A percentile compares a stretch with the other conserved stretches of the same genome.
Evolutionary conservation across 1,140 invertebrate genomes (phyloP).

Genomic region (Drosophila pseudoananassae): DNA sequence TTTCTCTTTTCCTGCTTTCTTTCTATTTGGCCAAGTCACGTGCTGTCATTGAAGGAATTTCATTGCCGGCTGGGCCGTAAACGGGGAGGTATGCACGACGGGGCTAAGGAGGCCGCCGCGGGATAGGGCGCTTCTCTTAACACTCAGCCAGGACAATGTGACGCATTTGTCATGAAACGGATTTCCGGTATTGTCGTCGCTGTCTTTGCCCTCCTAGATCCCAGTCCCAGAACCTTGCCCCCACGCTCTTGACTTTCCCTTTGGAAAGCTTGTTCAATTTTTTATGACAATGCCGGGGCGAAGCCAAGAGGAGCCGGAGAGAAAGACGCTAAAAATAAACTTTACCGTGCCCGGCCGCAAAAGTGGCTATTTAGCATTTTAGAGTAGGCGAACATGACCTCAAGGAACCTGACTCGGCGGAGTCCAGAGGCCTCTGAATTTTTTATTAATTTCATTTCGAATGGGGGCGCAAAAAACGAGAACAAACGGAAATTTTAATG

Average conservation of each 20-base stretch:
- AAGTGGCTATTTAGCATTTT: constrained; percentile 83
- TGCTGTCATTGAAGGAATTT: constrained; percentile 81
- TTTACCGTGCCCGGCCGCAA: constrained; percentile 66
- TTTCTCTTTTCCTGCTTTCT: constrained; percentile 2
- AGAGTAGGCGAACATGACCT: constrained; percentile 66
- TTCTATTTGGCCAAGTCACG: constrained; percentile 53
- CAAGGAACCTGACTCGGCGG: constrained; percentile 28
- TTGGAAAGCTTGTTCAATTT: constrained; percentile 74
- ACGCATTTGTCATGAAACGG: constrained; percentile 81
- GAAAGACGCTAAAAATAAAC: constrained; percentile 28
- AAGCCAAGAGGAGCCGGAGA: constrained; percentile 6
- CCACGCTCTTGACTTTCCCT: constrained; percentile 62
- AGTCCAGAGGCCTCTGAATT: constrained; percentile 50
- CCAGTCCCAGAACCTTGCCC: constrained; percentile 12
- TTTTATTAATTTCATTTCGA: constrained; percentile 73
- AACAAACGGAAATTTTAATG: constrained; percentile 52
- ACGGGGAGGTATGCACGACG: background rate
- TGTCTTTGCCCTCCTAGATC: constrained; percentile 43
- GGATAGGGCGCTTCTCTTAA: constrained; percentile 41
- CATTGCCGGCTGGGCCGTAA: constrained; percentile 68
- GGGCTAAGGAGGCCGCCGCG: background rate
- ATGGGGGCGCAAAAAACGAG: constrained; percentile 22
- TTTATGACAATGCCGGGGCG: constrained; percentile 62
- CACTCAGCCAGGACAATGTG: constrained; percentile 69
- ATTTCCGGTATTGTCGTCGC: constrained; percentile 75